Conservation (phyloP, 1,140 invertebrate species). For the Pectinophora gossypiella region DNA sequence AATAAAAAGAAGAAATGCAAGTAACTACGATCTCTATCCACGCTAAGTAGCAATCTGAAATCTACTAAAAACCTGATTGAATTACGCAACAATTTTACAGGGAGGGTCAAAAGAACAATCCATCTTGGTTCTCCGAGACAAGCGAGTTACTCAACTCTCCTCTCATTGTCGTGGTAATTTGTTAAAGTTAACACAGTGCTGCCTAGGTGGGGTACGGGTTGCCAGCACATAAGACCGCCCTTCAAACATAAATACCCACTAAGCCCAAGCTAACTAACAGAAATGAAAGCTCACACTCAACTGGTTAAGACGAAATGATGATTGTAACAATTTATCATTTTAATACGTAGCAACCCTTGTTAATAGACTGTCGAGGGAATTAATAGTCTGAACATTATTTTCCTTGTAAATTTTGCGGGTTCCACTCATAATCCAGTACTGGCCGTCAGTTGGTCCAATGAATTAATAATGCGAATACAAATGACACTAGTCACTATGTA, state of each 20-base stretch:
- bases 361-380: constrained; percentile 63
- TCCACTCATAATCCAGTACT: constrained; percentile 24
- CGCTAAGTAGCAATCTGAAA: no score
- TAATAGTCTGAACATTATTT: constrained; percentile 64
- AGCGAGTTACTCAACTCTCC: constrained; percentile 47
- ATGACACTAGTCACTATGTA: constrained; percentile 12
- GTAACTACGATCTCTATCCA: no score
- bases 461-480: constrained; percentile 14
- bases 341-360: constrained; percentile 61
- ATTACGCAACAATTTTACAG: background rate
- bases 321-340: constrained; percentile 68
- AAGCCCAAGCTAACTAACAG: background rate
- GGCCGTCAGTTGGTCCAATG: constrained; percentile 16
- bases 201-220: constrained; percentile 37
- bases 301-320: constrained; percentile 48
- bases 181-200: constrained; percentile 61
- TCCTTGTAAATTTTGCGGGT: constrained; percentile 57
- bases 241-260: no score
- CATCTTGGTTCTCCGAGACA: constrained; percentile 45
- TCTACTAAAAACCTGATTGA: background rate
- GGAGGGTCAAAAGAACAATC: constrained; percentile 27
- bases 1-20: no score
- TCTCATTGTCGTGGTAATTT: constrained; percentile 56
- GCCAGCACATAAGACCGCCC: background rate
- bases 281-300: constrained; percentile 18